Evolutionary conservation across 1,140 invertebrate genomes (phyloP).

Genomic region (Bombus sibiricus): DNA sequence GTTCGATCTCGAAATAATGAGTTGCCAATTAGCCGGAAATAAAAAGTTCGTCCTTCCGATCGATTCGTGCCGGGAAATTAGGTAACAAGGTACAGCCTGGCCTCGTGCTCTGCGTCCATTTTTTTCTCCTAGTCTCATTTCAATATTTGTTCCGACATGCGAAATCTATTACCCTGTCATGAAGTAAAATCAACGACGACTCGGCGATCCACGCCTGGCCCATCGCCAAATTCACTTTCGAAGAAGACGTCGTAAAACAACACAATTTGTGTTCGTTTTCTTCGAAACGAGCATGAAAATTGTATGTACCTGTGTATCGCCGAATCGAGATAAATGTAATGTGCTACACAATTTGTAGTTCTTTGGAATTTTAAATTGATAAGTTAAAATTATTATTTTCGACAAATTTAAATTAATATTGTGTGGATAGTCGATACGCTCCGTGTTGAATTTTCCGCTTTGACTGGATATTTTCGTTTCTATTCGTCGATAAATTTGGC

Average conservation of each 20-base stretch:
- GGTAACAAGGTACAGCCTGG: background rate
- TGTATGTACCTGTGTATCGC: no score
- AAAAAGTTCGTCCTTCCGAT: conserved; percentile 36
- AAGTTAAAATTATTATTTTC: no score
- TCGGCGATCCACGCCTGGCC: conserved; percentile 47
- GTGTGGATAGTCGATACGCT: no score
- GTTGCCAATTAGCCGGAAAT: conserved; percentile 38
- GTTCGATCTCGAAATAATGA: conserved; percentile 33
- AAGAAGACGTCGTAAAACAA: background rate
- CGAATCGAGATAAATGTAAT: no score
- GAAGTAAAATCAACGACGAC: conserved; percentile 55
- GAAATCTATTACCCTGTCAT: conserved; percentile 48
- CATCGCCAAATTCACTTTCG: conserved; percentile 23
- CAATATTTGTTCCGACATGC: conserved; percentile 30
- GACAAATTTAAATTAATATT: no score
- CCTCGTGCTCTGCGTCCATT: background rate
- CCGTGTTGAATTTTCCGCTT: no score
- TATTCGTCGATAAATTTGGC: no score
- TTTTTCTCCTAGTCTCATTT: conserved; percentile 16
- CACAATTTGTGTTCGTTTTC: background rate
- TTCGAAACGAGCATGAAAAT: background rate
- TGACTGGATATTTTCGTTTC: no score
- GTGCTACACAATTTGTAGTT: no score
- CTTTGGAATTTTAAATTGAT: no score
- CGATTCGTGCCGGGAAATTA: background rate